Evolutionary conservation across 2,113 vertebrate genomes (phyloP).

Genomic region (Xyliphius kryptos): DNA sequence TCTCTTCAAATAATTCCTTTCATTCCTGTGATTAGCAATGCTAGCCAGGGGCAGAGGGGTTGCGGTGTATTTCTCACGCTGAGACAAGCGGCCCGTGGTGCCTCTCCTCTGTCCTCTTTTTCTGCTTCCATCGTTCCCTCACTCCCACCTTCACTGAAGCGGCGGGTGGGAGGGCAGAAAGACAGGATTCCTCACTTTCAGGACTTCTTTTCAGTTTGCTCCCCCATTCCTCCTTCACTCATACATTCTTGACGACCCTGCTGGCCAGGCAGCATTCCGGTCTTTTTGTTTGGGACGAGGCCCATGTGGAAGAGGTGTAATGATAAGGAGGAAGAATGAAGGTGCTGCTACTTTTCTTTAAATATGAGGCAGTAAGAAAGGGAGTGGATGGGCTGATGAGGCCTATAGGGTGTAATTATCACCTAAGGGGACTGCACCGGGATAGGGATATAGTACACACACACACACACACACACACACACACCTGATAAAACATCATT

Average conservation of each 20-base stretch:
- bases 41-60: conserved; percentile 37
- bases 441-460: background rate
- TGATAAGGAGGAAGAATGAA: conserved; percentile 24
- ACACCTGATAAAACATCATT: conserved; percentile 5
- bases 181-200: conserved; percentile 30
- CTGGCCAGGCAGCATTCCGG: conserved; percentile 31
- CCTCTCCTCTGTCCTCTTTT: conserved; percentile 17
- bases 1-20: conserved; percentile 45
- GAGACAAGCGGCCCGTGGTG: conserved; percentile 22
- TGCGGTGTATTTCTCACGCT: conserved; percentile 34
- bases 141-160: conserved; percentile 35
- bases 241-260: conserved; percentile 52
- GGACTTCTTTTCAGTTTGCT: conserved; percentile 19
- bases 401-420: conserved; percentile 28
- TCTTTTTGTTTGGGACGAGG: conserved; percentile 42
- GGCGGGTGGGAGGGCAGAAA: conserved; percentile 22
- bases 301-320: conserved; percentile 40
- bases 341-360: conserved; percentile 21
- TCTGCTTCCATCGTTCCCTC: conserved; percentile 44
- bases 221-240: conserved; percentile 33
- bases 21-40: conserved; percentile 57
- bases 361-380: conserved; percentile 20
- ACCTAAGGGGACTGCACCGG: conserved; percentile 14
- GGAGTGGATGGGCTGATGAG: conserved; percentile 22
- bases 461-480: conserved; percentile 5